Evolutionary conservation across 1,140 invertebrate genomes (phyloP).

Genomic region (Drosophila seguyi): DNA sequence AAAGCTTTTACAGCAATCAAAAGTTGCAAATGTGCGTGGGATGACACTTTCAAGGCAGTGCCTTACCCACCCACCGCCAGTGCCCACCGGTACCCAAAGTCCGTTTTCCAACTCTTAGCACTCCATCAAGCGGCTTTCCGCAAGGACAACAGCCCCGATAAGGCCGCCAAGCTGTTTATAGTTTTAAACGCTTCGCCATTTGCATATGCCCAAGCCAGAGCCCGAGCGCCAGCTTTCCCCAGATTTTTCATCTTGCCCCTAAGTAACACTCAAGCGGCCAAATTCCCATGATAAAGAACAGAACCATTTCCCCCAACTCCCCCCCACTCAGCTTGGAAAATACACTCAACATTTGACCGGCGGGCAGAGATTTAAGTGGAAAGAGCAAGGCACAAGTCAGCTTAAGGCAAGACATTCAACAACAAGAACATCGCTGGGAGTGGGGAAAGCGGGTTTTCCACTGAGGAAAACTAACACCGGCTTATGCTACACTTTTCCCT

Average conservation of each 20-base stretch:
- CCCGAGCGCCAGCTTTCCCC: too few relatives aligned
- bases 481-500: not conserved
- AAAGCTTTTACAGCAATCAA: constrained; percentile 81
- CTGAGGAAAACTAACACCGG: not conserved
- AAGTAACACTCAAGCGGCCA: constrained; percentile 53
- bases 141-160: constrained; percentile 17
- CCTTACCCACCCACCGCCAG: too few relatives aligned
- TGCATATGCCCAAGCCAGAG: constrained; percentile 53
- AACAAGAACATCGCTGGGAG: not conserved
- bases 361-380: constrained; percentile 60
- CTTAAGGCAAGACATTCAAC: constrained; percentile 19
- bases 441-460: not conserved
- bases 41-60: constrained; percentile 43
- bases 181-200: constrained; percentile 66
- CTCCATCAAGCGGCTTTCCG: constrained; percentile 10
- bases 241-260: constrained; percentile 13
- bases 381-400: constrained; percentile 24
- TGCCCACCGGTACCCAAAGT: not conserved
- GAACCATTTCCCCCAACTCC: not conserved
- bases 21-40: constrained; percentile 66
- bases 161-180: constrained; percentile 66
- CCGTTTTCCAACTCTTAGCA: constrained; percentile 4
- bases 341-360: constrained; percentile 53
- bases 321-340: constrained; percentile 1
- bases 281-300: constrained; percentile 70